These are phyloP conservation scores for Oreochromis tanganicae DNA, from an alignment of 2,113 vertebrate genomes.

Conservation along the genomic window DNA sequence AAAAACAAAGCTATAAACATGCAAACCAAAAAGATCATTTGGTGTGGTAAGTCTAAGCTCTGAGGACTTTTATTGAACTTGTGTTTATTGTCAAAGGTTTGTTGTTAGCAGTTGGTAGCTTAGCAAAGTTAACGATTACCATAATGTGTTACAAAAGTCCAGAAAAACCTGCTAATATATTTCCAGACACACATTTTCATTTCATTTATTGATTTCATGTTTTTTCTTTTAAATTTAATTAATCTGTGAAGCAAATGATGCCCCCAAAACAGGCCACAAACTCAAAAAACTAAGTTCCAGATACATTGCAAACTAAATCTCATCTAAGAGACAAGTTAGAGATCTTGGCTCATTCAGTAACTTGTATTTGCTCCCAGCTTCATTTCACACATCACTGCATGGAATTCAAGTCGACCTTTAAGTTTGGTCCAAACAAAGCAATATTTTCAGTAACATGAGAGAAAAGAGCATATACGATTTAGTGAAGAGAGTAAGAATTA, in stretches of 20 bases:
- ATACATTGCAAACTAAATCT: neutral
- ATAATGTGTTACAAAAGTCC: neutral
- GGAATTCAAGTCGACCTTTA: neutral
- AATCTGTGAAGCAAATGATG: neutral
- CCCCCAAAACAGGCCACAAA: accelerated
- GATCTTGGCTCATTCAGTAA: neutral
- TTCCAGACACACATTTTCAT: neutral
- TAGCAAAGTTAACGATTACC: neutral
- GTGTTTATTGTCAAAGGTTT: neutral
- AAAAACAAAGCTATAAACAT: neutral
- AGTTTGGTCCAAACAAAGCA: neutral
- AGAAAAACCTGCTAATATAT: neutral
- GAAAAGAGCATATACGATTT: neutral
- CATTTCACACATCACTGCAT: neutral
- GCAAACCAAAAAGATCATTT: neutral
- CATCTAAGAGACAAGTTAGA: neutral
- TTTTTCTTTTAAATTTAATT: neutral
- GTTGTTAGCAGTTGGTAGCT: neutral
- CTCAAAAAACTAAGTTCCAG: neutral
- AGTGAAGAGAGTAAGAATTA: neutral
- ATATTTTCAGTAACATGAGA: neutral
- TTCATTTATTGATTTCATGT: neutral
- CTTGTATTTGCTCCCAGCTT: neutral
- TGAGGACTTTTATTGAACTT: neutral
- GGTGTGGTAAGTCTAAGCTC: neutral